phyloP scores from a whole-genome alignment of 1,140 invertebrate species.

The Bombus impatiens region DNA sequence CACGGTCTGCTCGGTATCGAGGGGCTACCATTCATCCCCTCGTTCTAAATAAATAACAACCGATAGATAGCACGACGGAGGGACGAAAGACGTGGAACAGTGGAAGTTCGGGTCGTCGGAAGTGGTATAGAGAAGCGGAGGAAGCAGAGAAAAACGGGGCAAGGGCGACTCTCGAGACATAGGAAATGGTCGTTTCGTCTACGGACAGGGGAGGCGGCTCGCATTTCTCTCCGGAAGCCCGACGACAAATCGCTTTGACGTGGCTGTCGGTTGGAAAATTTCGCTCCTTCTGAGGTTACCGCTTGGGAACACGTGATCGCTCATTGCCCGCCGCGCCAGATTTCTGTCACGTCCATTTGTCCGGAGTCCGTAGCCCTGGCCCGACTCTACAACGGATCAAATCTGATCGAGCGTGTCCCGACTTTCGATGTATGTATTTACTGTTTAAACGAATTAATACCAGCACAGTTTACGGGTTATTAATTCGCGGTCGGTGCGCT shows the following conservation, averaged over 20 bases:
- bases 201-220: slow-evolving; percentile 53
- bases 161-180: slow-evolving; percentile 57
- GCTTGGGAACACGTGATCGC: slow-evolving; percentile 61
- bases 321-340: slow-evolving; percentile 64
- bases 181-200: slow-evolving; percentile 67
- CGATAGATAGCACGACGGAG: slow-evolving; percentile 29
- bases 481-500: slow-evolving; percentile 25
- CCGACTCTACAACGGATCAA: not conserved
- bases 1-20: slow-evolving; percentile 51
- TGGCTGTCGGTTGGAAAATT: slow-evolving; percentile 78
- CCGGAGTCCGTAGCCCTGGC: not conserved
- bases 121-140: slow-evolving; percentile 7
- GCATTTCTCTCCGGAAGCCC: slow-evolving; percentile 70
- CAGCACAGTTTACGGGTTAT: slow-evolving; percentile 23
- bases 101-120: not conserved
- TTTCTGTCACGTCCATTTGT: slow-evolving; percentile 64
- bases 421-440: slow-evolving; percentile 35
- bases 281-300: slow-evolving; percentile 68
- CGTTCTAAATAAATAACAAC: slow-evolving; percentile 78
- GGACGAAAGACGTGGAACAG: not conserved
- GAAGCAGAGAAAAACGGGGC: not conserved
- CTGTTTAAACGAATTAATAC: slow-evolving; percentile 48
- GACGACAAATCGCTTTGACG: slow-evolving; percentile 78
- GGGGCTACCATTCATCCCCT: slow-evolving; percentile 66
- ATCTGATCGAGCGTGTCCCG: not conserved